Base-by-base conservation (phyloP, 1,140 invertebrate species). In the Cyclina sinensis region DNA sequence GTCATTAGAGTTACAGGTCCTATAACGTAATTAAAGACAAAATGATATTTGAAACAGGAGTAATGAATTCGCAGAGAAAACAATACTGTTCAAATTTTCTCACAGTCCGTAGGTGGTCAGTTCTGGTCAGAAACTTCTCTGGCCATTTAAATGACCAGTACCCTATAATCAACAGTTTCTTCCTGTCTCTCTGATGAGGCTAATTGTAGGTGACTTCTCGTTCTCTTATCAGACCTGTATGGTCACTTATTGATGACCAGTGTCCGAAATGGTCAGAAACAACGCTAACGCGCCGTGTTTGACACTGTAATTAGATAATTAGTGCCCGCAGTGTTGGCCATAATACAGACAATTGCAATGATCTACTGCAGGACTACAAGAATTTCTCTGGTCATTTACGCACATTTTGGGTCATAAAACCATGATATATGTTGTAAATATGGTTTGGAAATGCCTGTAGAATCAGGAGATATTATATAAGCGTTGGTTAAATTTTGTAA, bases 241-340 rank as follows among this genome's bases (percentile, higher is more conserved):
- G 85, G 39, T 78, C 85, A 79, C 43, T 87, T 80, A 80, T 68
- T 79, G 76, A 79, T 87, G 85, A 65, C 85, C 76, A 80, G n/a
- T 87, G 85, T 87, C 85, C 76, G 85, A 87, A 87, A 70, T 87
- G 85, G 76, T 78, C 85, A 68, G 85, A 79, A 68, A 87, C 74
- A 80, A 87, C 85, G 85, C 76, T 80, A 79, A 87, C 85, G 32
- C 39, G 43, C 35, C 39, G 39, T 80, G 39, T 51, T 39, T 87
- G 85, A 87, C 85, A 87, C 85, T 30, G 37, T 87, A 87, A 87
- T 87, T 87, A 80, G 85, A 80, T 87, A 78, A 87, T 87, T 87
- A 87, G 73, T 87, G 32, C 54, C 76, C 59, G 27, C 74, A 12
- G 35, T 65, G 35, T 14, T 9, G 37, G 37, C 37, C 21, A 83